A percentile compares a stretch with the other conserved stretches of the same genome.
These are phyloP conservation scores for Thrips palmi DNA, from an alignment of 1,140 invertebrate genomes.

Conservation along the genomic window DNA sequence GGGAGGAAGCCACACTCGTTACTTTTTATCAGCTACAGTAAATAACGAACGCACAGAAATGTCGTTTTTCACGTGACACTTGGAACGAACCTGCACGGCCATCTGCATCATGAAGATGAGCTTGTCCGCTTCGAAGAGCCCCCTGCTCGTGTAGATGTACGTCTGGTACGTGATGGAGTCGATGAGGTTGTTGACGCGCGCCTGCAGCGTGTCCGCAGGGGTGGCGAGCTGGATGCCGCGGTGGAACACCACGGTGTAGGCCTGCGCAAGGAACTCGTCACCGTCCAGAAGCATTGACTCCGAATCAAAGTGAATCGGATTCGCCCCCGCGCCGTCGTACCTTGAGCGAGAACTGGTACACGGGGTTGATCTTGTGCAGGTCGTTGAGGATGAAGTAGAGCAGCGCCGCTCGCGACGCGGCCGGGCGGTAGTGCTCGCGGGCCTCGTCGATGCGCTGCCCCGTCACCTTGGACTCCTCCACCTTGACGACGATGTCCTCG, in stretches of 20 bases:
- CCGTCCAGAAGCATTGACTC: too few species aligned
- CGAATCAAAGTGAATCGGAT: too few species aligned
- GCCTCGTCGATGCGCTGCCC: slow-evolving; percentile 77
- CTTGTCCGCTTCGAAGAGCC: slow-evolving; percentile 86
- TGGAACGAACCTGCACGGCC: slow-evolving; percentile 68
- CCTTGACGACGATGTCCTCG: slow-evolving; percentile 74
- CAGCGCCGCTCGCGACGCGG: slow-evolving; percentile 69
- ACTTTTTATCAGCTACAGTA: background rate
- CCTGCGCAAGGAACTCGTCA: slow-evolving; percentile 27
- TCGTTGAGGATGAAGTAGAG: slow-evolving; percentile 92
- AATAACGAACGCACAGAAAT: too few species aligned
- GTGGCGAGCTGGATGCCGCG: slow-evolving; percentile 61
- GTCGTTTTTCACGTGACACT: too few species aligned
- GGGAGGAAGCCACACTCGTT: too few species aligned
- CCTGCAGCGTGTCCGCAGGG: slow-evolving; percentile 41
- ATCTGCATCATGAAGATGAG: slow-evolving; percentile 80
- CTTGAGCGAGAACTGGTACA: slow-evolving; percentile 93
- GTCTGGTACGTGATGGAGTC: slow-evolving; percentile 77
- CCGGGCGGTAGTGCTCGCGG: slow-evolving; percentile 71
- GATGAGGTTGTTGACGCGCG: slow-evolving; percentile 60
- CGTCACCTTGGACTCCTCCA: slow-evolving; percentile 65
- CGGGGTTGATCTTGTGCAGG: slow-evolving; percentile 80
- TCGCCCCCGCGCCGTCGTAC: too few species aligned
- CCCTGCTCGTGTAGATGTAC: slow-evolving; percentile 74
- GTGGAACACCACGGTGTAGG: slow-evolving; percentile 83